Conservation (phyloP, 2,888 invertebrate genomes). For the Strigamia crassipes region DNA sequence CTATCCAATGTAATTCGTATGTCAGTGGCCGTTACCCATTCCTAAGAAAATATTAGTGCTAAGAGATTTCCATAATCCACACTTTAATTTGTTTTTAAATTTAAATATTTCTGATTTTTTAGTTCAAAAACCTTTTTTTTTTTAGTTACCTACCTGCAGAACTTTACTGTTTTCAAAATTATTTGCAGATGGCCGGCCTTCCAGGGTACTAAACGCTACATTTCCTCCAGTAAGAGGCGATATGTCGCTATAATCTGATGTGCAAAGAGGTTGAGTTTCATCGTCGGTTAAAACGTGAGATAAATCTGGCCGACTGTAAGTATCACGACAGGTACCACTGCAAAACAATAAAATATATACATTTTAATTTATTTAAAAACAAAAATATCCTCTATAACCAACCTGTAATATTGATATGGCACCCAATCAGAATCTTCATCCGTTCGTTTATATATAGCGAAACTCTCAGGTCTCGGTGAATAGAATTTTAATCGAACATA, state of each 20-base stretch:
- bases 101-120: background rate
- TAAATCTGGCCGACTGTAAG: constrained; percentile 82
- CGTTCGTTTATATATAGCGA: constrained; percentile 87
- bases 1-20: constrained; percentile 87
- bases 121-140: background rate
- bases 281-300: constrained; percentile 73
- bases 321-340: constrained; percentile 89
- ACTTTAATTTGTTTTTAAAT: background rate
- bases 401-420: constrained; percentile 89
- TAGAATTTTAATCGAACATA: constrained; percentile 93
- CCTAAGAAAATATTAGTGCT: constrained; percentile 63
- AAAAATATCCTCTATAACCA: background rate
- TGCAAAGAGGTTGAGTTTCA: constrained; percentile 93
- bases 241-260: constrained; percentile 97
- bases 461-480: constrained; percentile 95
- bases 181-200: constrained; percentile 90
- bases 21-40: constrained; percentile 97
- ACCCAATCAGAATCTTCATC: constrained; percentile 80
- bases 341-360: constrained; percentile 47
- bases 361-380: background rate
- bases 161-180: constrained; percentile 87
- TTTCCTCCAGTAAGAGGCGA: constrained; percentile 93
- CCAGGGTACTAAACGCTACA: constrained; percentile 91
- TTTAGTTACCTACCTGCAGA: constrained; percentile 72
- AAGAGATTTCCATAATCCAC: constrained; percentile 51